Base-by-base conservation (phyloP, 2,888 invertebrate genomes). In the Sarcophaga rosellei region DNA sequence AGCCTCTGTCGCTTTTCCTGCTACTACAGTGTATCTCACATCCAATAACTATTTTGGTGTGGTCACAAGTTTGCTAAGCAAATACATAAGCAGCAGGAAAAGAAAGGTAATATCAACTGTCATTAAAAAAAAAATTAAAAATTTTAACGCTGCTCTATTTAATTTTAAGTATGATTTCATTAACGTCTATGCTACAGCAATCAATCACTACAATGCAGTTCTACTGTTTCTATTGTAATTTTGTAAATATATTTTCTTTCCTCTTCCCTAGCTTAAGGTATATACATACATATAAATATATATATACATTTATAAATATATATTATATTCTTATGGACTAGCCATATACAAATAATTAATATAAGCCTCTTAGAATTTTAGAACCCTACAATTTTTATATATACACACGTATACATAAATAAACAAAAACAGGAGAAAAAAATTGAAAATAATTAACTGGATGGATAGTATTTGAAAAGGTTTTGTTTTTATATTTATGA, bases 241-340 rank as follows among this genome's bases (percentile, higher is more conserved):
- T 73, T 83, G 86, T 86, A 86, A 74, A 86, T 86, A 86, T 5
- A 68, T 74, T 69, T 66, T 44, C 21, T 62, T 61, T 59, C 35
- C 23, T 35, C 35, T 35, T 62, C 62, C 4, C 15, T 74, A 81
- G 47, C 53, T 84, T 76, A 81, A 84, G 78, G 74, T 10, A 61
- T 61, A 65, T 59, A 69, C 6, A 4, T 25, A 25, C 5, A 25
- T 5, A 35, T 35, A 35, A 8, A 35, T 35, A 8, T 35, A 4
- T 4, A 35, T 35, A 35, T 35, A 35, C 35, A 35, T 35, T 35
- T 35, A 35, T 35, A 53, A 12, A 53, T 53, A 15, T 53, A 53
- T 15, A 12, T 4, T 53, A 15, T 53, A 53, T 53, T 53, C 53
- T 68, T 76, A 65, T 73, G 79, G 85, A 76, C 66, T 84, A 86